A percentile compares a stretch with the other conserved stretches of the same genome.
Conservation (phyloP, 92 coral and sea anemone genomes). For the Muricea muricata region DNA sequence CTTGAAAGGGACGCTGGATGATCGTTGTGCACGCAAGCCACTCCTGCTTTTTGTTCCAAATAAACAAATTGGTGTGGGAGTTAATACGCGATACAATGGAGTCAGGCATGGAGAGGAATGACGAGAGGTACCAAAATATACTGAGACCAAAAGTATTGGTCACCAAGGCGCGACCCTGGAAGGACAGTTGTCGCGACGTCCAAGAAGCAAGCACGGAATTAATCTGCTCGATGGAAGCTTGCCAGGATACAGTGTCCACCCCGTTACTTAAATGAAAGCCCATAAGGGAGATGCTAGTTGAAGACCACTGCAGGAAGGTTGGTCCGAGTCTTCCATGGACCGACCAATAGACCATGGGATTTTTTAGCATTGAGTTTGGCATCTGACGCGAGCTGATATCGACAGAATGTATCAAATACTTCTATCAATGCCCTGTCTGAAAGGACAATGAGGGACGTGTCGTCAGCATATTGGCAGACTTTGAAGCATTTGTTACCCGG, state of each 20-base stretch:
- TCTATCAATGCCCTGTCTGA: background rate
- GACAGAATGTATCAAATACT: background rate
- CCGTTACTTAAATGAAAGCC: slow-evolving; percentile 26
- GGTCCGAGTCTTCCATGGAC: slow-evolving; percentile 11
- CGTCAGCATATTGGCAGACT: slow-evolving; percentile 45
- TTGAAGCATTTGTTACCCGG: background rate
- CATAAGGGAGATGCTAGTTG: background rate
- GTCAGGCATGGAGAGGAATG: slow-evolving; percentile 28
- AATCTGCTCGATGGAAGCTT: slow-evolving; percentile 15
- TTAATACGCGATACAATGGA: background rate
- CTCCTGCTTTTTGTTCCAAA: slow-evolving; percentile 45
- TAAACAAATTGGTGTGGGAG: background rate
- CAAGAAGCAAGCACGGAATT: background rate
- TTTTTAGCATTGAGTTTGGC: background rate
- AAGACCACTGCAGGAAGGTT: background rate
- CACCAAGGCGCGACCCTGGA: background rate
- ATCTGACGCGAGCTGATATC: background rate
- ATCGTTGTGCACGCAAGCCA: background rate
- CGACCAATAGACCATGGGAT: slow-evolving; percentile 33
- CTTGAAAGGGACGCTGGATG: background rate
- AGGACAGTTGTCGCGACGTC: slow-evolving; percentile 12
- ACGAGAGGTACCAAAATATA: slow-evolving; percentile 50
- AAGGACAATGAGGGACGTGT: slow-evolving; percentile 23
- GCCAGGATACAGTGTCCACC: slow-evolving; percentile 7
- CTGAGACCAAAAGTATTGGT: slow-evolving; percentile 37